Conservation (phyloP, 2,113 vertebrate species). For the Leptodactylus fuscus region DNA sequence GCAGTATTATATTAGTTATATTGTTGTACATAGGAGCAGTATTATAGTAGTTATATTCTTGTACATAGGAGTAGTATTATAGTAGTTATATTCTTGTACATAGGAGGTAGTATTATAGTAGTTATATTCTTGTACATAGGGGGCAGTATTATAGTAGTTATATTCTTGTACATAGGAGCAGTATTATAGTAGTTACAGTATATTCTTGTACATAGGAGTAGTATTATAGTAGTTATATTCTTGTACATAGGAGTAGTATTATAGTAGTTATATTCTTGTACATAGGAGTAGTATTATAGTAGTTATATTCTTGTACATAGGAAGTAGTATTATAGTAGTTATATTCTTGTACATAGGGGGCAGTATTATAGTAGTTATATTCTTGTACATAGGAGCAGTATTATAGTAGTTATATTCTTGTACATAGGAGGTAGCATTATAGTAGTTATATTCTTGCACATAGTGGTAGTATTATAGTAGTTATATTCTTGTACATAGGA, state of each 20-base stretch:
- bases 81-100: background rate
- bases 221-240: too few species aligned
- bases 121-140: background rate
- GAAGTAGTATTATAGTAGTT: background rate
- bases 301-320: too few species aligned
- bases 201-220: too few species aligned
- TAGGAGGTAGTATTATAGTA: conserved; percentile 9
- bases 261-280: too few species aligned
- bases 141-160: background rate
- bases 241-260: too few species aligned
- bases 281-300: too few species aligned
- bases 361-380: conserved; percentile 6
- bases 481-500: background rate
- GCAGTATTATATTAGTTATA: background rate
- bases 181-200: background rate
- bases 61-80: too few species aligned
- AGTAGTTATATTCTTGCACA: background rate
- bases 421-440: background rate
- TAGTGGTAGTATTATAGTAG: background rate
- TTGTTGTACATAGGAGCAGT: too few species aligned
- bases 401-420: conserved; percentile 10
- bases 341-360: too few species aligned
- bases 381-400: conserved; percentile 1
- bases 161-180: background rate
- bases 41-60: too few species aligned